Evolutionary conservation across 2,113 vertebrate species (phyloP), one percentile per base, ranked within the genome.

Genomic region (Melanostigma gelatinosum): DNA sequence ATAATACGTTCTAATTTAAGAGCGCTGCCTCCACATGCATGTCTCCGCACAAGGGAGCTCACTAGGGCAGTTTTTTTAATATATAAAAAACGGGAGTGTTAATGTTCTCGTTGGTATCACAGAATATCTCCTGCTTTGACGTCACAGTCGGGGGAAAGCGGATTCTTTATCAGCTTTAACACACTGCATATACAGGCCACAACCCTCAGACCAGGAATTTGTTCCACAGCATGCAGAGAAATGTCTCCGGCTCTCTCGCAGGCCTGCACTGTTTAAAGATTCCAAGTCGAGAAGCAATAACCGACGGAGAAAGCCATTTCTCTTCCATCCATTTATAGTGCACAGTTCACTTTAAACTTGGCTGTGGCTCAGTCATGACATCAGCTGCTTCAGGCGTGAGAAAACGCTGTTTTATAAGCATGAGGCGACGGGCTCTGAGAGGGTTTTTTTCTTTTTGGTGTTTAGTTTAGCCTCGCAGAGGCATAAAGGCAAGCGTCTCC

Each of bases 371-470:
- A 85, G 84, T 72, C 82, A 90, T 95, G 89, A 95, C 93, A 92
- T 95, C 94, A 95, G 88, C 90, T 10, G 52, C 81, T 90, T 78
- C 55, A 89, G 87, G 92, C 92, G 90, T 94, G 93, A 94, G 94
- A 95, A 95, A 93, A 87, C 52, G 64, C 75, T 88, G 86, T 87
- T 90, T 88, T 88, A 87, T 84, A 89, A 88, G 91, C 85, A 29
- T 20, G 50, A 84, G 90, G 81, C 76, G 81, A 87, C 71, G 38
- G 34, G 63, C 81, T 83, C 82, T 44, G 81, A 84, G 55, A 36
- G 24, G 55, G 11, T 76, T 79, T 77, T 77, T 42, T 79, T 75
- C 55, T 66, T 54, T n/a, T 18, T 54, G 50, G 73, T 85, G 87
- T 91, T 93, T 90, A 88, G 86, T 85, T 91, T 87, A 88, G 85